These are phyloP conservation scores for Drosophila melanosoma DNA, from an alignment of 2,888 invertebrate genomes.

Conservation along the genomic window DNA sequence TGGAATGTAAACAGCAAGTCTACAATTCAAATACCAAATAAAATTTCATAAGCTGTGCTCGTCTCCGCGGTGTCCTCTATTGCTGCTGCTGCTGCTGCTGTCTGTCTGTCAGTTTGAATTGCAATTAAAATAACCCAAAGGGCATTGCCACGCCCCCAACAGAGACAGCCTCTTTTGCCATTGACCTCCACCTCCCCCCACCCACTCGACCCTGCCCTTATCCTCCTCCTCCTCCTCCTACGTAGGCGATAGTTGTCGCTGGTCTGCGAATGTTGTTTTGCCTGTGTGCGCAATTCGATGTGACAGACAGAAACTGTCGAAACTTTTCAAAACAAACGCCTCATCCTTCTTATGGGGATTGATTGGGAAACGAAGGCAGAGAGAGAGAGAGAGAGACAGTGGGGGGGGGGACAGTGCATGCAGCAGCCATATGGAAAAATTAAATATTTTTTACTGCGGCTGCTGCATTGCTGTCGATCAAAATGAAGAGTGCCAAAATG, in stretches of 20 bases:
- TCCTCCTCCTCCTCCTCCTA: no score
- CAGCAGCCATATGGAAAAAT: slow-evolving; percentile 22
- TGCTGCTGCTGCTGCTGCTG: slow-evolving; percentile 2
- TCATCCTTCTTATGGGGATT: neutral
- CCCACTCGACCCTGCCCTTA: no score
- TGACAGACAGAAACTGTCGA: slow-evolving; percentile 70
- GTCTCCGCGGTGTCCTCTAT: neutral
- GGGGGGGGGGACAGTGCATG: neutral
- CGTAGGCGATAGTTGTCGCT: slow-evolving; percentile 23
- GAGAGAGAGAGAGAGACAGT: neutral
- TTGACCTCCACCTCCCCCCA: neutral
- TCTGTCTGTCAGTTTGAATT: slow-evolving; percentile 65
- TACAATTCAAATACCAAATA: slow-evolving; percentile 70
- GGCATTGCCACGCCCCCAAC: neutral
- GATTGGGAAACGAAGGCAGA: neutral
- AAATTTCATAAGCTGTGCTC: slow-evolving; percentile 71
- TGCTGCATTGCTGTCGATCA: slow-evolving; percentile 10
- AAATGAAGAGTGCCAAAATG: neutral
- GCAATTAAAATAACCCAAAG: slow-evolving; percentile 66
- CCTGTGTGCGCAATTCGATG: slow-evolving; percentile 45
- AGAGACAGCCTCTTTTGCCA: neutral
- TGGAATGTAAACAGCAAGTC: slow-evolving; percentile 57
- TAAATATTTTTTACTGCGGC: slow-evolving; percentile 7
- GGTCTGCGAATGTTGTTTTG: slow-evolving; percentile 8
- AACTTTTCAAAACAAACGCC: slow-evolving; percentile 70